These are phyloP conservation scores for Anastrepha ludens DNA, from an alignment of 1,140 invertebrate species.

Conservation along the genomic window DNA sequence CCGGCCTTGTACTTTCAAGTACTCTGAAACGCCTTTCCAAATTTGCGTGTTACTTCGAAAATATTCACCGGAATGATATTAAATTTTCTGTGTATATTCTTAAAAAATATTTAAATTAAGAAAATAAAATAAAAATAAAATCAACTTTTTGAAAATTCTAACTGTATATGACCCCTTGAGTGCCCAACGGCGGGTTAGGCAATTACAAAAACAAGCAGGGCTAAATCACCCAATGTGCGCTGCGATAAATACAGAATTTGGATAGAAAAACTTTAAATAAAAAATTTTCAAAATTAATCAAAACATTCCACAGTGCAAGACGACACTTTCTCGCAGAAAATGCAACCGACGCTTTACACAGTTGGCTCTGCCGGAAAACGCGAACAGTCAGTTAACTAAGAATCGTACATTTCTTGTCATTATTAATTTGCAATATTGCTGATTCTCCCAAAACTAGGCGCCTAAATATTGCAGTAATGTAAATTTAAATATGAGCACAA, in stretches of 20 bases:
- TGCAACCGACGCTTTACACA: background rate
- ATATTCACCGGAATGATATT: too few relatives aligned
- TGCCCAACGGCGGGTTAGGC: background rate
- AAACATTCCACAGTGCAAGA: background rate
- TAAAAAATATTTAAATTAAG: too few relatives aligned
- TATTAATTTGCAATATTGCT: slow-evolving; percentile 7
- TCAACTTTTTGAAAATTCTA: too few relatives aligned
- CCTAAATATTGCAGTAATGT: background rate
- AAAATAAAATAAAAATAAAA: too few relatives aligned
- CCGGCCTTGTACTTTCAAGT: too few relatives aligned
- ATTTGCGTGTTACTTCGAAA: too few relatives aligned
- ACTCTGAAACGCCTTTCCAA: too few relatives aligned
- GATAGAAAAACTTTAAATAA: too few relatives aligned
- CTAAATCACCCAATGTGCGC: too few relatives aligned
- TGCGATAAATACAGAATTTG: too few relatives aligned
- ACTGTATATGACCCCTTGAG: background rate
- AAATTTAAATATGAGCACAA: background rate
- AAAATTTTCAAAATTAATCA: too few relatives aligned
- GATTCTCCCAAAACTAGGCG: background rate
- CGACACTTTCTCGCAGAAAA: background rate
- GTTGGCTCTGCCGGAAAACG: background rate
- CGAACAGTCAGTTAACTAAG: background rate
- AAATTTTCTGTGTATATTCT: background rate
- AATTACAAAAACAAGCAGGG: too few relatives aligned
- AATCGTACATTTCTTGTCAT: background rate